These are phyloP conservation scores for Brachionus plicatilis DNA, from an alignment of 1,140 invertebrate species.

Conservation along the genomic window DNA sequence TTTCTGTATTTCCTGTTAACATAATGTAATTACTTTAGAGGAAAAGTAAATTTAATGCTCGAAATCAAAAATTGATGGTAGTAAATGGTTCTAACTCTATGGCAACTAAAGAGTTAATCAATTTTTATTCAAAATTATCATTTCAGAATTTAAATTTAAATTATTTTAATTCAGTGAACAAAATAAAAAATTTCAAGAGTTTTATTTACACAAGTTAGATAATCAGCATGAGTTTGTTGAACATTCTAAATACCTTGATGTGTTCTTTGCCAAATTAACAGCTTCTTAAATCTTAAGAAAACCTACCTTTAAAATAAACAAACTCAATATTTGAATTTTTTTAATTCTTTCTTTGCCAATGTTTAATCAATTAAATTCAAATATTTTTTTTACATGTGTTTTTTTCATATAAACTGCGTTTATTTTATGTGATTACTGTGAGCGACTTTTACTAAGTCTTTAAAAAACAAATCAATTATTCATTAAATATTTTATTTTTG, in stretches of 20 bases:
- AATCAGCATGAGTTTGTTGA: background rate
- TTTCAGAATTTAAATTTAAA: background rate
- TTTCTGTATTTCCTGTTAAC: background rate
- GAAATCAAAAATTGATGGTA: background rate
- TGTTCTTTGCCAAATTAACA: background rate
- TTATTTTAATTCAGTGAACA: background rate
- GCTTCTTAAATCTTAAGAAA: background rate
- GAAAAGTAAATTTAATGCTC: background rate
- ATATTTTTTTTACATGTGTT: background rate
- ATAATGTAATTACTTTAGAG: constrained; percentile 1
- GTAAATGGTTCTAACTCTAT: background rate
- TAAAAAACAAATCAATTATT: background rate
- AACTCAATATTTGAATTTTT: background rate
- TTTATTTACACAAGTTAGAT: background rate
- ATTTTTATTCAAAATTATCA: background rate
- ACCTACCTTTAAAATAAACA: background rate
- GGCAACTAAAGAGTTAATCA: background rate
- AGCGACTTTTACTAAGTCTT: background rate
- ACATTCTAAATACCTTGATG: background rate
- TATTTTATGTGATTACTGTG: background rate
- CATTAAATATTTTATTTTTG: background rate
- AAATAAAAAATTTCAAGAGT: background rate
- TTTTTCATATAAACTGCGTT: background rate
- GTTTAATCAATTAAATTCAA: background rate
- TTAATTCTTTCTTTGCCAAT: background rate